Evolutionary conservation across 2,888 invertebrate species (phyloP), one percentile per base, ranked within the genome.

Genomic region (Euphydryas editha): DNA sequence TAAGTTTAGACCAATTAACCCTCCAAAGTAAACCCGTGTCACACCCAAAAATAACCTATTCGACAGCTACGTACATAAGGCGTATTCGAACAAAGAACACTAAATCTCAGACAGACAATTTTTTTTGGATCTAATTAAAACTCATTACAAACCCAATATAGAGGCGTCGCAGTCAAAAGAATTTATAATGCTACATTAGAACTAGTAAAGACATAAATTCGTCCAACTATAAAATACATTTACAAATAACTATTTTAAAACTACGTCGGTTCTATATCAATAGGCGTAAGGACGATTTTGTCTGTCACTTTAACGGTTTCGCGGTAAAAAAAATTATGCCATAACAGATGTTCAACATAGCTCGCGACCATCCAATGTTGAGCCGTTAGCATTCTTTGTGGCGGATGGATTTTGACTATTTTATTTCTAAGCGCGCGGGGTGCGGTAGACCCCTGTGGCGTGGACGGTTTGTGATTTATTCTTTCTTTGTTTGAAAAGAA

Each of bases 401-500:
- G 77, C 63, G 71, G 73, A 68, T 75, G 67, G 68, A 69, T 76
- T 79, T 78, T 71, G 73, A 79, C 71, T 73, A 72, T 73, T 79
- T 64, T 67, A 62, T 72, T 75, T 75, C 71, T 18, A 36, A 60
- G 37, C 2, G 74, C 69, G 79, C 75, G 84, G 79, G 81, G 80
- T 73, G 76, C 69, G 78, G 78, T 17, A 72, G 81, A 36, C 76
- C 86, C 68, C 24, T 61, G 59, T 75, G 65, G 0, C 18, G 18
- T 84, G 85, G 90, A 59, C 68, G 63, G 72, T 65, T 73, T 75
- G 83, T 90, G 90, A 90, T 91, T 90, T 90, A 91, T 90, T 88
- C 83, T 85, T 87, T 90, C 90, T 91, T 91, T 91, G 91, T 90
- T 89, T 87, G 85, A 79, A 77, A 74, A 77, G 78, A 77, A 75